A percentile compares a stretch with the other conserved stretches of the same genome.
Conservation (phyloP, 2,113 vertebrate genomes). For the Pluvianellus socialis region DNA sequence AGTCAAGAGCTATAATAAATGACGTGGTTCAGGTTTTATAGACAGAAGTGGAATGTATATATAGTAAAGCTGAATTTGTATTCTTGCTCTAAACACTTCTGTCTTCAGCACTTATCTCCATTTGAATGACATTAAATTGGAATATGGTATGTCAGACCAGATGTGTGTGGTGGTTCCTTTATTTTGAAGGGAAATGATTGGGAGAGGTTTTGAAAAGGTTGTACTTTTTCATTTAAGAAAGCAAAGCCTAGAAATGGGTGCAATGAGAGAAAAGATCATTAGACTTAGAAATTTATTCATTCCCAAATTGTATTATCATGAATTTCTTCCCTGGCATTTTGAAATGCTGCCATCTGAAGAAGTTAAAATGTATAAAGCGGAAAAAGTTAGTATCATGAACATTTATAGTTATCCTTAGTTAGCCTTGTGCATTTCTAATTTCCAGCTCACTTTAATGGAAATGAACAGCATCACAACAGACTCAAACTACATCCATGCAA, state of each 20-base stretch:
- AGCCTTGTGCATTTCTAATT: background rate
- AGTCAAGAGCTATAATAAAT: background rate
- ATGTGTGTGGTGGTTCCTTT: background rate
- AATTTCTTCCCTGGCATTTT: background rate
- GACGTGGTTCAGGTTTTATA: background rate
- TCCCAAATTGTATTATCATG: background rate
- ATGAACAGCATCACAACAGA: background rate
- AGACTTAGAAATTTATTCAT: background rate
- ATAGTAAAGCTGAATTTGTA: constrained; percentile 11
- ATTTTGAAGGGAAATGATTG: background rate
- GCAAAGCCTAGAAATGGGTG: background rate
- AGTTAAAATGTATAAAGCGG: background rate
- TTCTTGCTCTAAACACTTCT: constrained; percentile 1
- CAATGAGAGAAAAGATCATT: background rate
- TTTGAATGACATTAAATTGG: constrained; percentile 20
- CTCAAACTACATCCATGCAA: background rate
- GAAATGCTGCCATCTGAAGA: background rate
- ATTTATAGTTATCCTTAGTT: background rate
- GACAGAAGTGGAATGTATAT: background rate
- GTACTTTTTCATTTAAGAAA: background rate
- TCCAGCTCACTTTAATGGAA: background rate
- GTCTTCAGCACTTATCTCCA: background rate
- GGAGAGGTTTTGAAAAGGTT: background rate
- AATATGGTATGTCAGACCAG: background rate
- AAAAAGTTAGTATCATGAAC: background rate